Evolutionary conservation across 2,888 invertebrate genomes (phyloP).

Genomic region (Tinea pellionella): DNA sequence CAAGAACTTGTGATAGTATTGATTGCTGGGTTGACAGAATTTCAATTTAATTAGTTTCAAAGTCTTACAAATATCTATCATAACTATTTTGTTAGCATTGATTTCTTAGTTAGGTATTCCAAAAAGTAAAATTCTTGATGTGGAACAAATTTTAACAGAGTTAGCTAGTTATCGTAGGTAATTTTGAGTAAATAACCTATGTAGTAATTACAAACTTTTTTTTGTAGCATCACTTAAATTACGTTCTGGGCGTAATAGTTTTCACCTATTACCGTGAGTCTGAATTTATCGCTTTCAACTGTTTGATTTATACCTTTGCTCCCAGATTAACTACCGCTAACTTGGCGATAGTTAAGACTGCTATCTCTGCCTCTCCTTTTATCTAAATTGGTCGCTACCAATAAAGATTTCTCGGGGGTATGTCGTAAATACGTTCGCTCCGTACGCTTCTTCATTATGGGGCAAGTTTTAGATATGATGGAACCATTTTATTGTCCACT

Average conservation of each 20-base stretch:
- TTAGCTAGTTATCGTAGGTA: no score
- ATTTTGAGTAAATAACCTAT: no score
- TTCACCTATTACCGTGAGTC: slow-evolving; percentile 65
- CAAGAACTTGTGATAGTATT: neutral
- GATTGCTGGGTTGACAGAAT: neutral
- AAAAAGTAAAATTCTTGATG: no score
- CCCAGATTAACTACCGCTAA: slow-evolving; percentile 68
- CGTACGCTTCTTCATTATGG: slow-evolving; percentile 71
- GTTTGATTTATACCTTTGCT: slow-evolving; percentile 62
- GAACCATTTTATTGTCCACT: slow-evolving; percentile 65
- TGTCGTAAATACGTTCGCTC: slow-evolving; percentile 67
- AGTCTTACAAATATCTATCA: neutral
- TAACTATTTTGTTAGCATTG: no score
- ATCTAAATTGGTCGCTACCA: slow-evolving; percentile 70
- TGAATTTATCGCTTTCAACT: slow-evolving; percentile 62
- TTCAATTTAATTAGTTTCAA: neutral
- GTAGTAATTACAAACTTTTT: slow-evolving; percentile 25
- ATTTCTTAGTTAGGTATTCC: no score
- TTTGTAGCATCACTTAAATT: slow-evolving; percentile 37
- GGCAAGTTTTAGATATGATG: slow-evolving; percentile 68
- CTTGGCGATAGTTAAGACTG: slow-evolving; percentile 69
- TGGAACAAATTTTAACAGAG: no score
- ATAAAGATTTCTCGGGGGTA: slow-evolving; percentile 66
- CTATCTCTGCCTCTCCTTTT: slow-evolving; percentile 69
- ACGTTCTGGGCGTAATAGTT: slow-evolving; percentile 54